Base-by-base conservation (phyloP, 2,888 invertebrate genomes). In the Heteropelma amictum region DNA sequence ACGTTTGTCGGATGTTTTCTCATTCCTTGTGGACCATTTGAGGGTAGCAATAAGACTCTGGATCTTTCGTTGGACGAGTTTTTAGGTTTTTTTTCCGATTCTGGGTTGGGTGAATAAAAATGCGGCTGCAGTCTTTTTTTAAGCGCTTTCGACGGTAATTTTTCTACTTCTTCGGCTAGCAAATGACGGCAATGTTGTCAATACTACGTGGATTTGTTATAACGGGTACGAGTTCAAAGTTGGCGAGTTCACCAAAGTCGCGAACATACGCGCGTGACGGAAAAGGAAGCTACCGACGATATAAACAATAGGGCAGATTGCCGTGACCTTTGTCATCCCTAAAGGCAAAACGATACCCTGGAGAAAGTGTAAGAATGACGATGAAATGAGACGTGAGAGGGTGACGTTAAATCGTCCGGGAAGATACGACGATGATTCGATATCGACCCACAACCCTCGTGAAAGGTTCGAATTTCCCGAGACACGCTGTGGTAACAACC, bases 361-460 rank as follows among this genome's bases (percentile, higher is more conserved):
- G 30, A 26, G 42, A 28, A 33, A 28, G 10, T 6, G 47, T 4
- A n/a, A 38, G 35, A 21, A 54, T 12, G 33, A 51, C 7, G 33
- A 42, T 17, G 30, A 8, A 47, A 30, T 21, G 42, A 54, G 45
- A 14, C 10, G 40, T 8, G 14, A 67, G 10, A 26, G 12, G 61
- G 38, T 26, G 53, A 42, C 64, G 63, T 77, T 77, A 77, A 77
- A 79, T 78, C 73, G 72, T 26, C 49, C 69, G 76, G 75, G 65
- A 68, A 77, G 75, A 76, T 72, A 76, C 28, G 58, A 56, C 30
- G 60, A 17, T 53, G 54, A 51, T 61, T 61, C 33, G 12, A 14
- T 33, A 58, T 58, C 47, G 33, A 21, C 30, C 47, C 33, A 10
- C 61, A 60, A 30, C 47, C 21, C 35, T 30, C 40, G 40, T n/a